Evolutionary conservation across 2,888 invertebrate genomes (phyloP), one percentile per base, ranked within the genome.

Genomic region (Rosalia funebris): DNA sequence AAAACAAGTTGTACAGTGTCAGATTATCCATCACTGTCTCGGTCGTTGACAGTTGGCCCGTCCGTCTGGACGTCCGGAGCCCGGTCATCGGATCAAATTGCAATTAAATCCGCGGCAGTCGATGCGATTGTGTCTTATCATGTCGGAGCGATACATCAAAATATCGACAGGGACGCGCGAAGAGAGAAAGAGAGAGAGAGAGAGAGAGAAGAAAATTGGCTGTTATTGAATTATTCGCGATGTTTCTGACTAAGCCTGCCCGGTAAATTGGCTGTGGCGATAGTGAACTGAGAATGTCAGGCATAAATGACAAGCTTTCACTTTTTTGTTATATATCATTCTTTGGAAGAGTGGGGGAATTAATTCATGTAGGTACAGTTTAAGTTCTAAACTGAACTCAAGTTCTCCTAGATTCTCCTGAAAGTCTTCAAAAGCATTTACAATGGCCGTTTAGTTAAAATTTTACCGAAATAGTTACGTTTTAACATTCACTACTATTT

Each of bases 1-100:
- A 59, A 54, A 59, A 59, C 53, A 53, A 59, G 46, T 59, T 47
- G 59, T 54, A 54, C 31, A 54, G 46, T 34, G 59, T 59, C 59
- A 16, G 59, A 47, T 59, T 46, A 59, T 59, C 53, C 46, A 59
- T 59, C 59, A 59, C 39, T 47, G 54, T 53, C 59, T 11, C 12
- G 39, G 42, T 7, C 42, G 48, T 15, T 57, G 57, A 57, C 57
- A 41, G 57, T 36, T 14, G 3, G 37, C 34, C 57, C 45, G 57
- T 42, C 42, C 7, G 48, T 57, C 57, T 48, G 48, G 57, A 48
- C 25, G 55, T 20, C 37, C 19, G 50, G 25, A 7, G 20, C 31
- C 12, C 37, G 39, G 50, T 37, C 20, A 17, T 19, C 12, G 42
- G 48, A 57, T 57, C 57, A 45, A 41, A 48, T 57, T 48, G 57